Base-by-base conservation (phyloP, 1,140 invertebrate genomes). In the Aplysia californica region DNA sequence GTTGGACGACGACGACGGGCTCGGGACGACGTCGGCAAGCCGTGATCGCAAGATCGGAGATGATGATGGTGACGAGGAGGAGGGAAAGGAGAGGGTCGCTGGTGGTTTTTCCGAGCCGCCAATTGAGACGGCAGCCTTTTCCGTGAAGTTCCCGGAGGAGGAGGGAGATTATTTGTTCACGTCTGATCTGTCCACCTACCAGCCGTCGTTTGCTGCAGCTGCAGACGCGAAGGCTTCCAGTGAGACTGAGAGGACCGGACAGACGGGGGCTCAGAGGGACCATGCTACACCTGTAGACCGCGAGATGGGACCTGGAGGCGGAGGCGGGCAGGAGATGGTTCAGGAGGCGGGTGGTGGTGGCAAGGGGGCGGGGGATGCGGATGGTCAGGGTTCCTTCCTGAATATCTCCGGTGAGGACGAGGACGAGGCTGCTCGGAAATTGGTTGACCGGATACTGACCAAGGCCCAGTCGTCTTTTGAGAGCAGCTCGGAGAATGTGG, bases 11-110 rank as follows among this genome's bases (percentile, higher is more conserved):
- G 6, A 18, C n/a, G 4, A 18, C 26, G 21, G 26, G 39, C 2
- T 39, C 21, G 10, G 3, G 18, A 5, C 21, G 33, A 21, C 29
- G 33, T 67, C 2, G 18, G 15, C 67, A 44, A 20, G 21, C 29
- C 55, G 21, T 21, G 20, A 21, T 21, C 3, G 15, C 55, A 73
- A 56, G 73, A 18, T 50, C n/a, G 71, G 70, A 31, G 77, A 79
- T n/a, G 70, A 79, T 59, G 79, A 80, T 38, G 29, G 73, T 59
- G 77, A 73, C 44, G 69, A 76, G 38, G 3, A 65, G 66, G 71
- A 80, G 73, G 65, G 74, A 68, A 67, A 67, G 55, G 65, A 70
- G n/a, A 59, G 61, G 64, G 61, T 69, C 36, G 31, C 41, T 18
- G 36, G 2, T 29, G n/a, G n/a, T n/a, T n/a, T n/a, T n/a, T n/a